phyloP scores from a whole-genome alignment of 2,888 invertebrate species.

The Sinopyrophorus schimmeli region DNA sequence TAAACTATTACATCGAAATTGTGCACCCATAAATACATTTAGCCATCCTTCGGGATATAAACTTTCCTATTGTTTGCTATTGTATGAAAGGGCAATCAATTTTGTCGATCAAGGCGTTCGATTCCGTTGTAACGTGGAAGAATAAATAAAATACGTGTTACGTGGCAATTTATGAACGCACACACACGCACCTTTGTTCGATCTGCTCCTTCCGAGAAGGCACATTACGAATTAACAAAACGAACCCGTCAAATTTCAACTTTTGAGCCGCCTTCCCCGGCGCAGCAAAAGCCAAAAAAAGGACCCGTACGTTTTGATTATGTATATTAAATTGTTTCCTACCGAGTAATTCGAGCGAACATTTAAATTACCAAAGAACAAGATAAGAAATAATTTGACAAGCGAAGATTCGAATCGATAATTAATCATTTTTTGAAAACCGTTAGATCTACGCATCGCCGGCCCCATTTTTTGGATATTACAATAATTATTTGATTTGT shows the following conservation, averaged over 20 bases:
- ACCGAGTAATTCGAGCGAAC: constrained; percentile 15
- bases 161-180: constrained; percentile 12
- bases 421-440: no score
- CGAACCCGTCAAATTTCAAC: neutral
- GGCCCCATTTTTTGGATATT: no score
- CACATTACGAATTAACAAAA: neutral
- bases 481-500: no score
- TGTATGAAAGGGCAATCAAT: constrained; percentile 14
- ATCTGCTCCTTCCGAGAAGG: constrained; percentile 8
- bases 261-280: neutral
- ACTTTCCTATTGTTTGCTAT: constrained; percentile 17
- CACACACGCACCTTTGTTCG: constrained; percentile 11
- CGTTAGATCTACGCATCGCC: no score
- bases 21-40: constrained; percentile 17
- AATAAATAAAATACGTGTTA: constrained; percentile 14
- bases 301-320: no score
- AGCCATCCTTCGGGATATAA: constrained; percentile 17
- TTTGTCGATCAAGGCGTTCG: constrained; percentile 15
- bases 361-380: constrained; percentile 13
- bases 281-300: neutral
- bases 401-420: constrained; percentile 8
- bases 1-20: constrained; percentile 18
- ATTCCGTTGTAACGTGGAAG: constrained; percentile 8
- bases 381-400: constrained; percentile 19
- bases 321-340: constrained; percentile 12